Conservation (phyloP, 2,888 invertebrate genomes). For the Eilema griseolum region DNA sequence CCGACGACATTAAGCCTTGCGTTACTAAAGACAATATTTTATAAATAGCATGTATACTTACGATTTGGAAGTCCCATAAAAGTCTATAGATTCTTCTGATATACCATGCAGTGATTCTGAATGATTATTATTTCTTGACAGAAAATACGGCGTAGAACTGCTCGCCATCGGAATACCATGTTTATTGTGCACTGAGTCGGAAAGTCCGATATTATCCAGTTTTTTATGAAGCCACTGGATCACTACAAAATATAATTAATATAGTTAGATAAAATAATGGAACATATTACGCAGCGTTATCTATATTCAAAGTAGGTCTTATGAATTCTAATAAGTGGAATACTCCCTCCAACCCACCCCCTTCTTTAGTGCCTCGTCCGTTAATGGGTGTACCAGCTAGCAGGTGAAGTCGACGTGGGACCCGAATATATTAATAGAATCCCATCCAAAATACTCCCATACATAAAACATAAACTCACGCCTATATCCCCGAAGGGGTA, state of each 20-base stretch:
- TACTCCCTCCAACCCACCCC: no score
- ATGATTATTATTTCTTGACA: conserved; percentile 62
- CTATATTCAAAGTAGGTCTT: no score
- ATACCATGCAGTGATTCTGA: conserved; percentile 62
- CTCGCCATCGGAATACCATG: conserved; percentile 57
- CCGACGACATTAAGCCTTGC: no score
- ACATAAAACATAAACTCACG: no score
- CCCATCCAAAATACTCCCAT: no score
- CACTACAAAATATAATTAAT: conserved; percentile 61
- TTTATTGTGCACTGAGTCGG: conserved; percentile 53
- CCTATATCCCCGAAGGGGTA: no score
- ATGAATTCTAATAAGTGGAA: no score
- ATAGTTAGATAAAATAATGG: neutral
- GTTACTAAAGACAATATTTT: neutral
- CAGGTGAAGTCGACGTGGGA: no score
- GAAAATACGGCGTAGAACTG: conserved; percentile 77
- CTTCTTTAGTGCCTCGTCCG: no score
- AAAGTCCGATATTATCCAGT: conserved; percentile 67
- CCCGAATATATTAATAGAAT: no score
- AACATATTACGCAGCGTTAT: no score
- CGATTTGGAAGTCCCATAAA: conserved; percentile 79
- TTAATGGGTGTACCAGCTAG: no score
- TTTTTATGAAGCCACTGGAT: conserved; percentile 86
- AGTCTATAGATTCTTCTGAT: conserved; percentile 79
- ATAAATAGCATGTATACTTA: conserved; percentile 54